These are phyloP conservation scores for Pangasius sanitwongsei DNA, from an alignment of 2,797 vertebrate species.

Conservation along the genomic window DNA sequence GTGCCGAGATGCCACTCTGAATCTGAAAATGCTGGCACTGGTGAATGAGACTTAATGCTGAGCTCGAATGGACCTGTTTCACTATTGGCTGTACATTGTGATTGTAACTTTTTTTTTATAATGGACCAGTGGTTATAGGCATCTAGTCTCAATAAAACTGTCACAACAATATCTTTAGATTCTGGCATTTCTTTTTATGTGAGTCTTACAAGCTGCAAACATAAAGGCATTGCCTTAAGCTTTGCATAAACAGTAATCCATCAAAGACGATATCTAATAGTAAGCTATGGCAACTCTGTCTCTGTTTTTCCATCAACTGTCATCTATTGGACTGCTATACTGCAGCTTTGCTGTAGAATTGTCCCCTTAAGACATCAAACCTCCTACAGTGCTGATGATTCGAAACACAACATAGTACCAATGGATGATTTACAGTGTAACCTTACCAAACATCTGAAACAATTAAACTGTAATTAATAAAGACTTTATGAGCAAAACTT, in stretches of 20 bases:
- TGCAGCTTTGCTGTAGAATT: slow-evolving; percentile 33
- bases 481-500: slow-evolving; percentile 6
- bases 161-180: slow-evolving; percentile 46
- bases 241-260: slow-evolving; percentile 39
- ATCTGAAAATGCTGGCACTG: slow-evolving; percentile 30
- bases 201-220: slow-evolving; percentile 18
- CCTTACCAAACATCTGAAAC: slow-evolving; percentile 11
- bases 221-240: slow-evolving; percentile 33
- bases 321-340: slow-evolving; percentile 27
- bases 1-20: slow-evolving; percentile 32
- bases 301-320: slow-evolving; percentile 35
- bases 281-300: slow-evolving; percentile 17
- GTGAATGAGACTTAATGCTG: slow-evolving; percentile 36
- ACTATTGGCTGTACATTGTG: slow-evolving; percentile 16
- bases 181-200: slow-evolving; percentile 23
- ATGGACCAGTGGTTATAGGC: slow-evolving; percentile 33
- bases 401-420: slow-evolving; percentile 1
- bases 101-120: slow-evolving; percentile 36
- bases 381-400: slow-evolving; percentile 22
- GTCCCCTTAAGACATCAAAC: slow-evolving; percentile 9
- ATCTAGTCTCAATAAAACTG: slow-evolving; percentile 47
- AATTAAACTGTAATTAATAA: slow-evolving; percentile 33
- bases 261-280: slow-evolving; percentile 34
- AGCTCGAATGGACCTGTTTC: slow-evolving; percentile 24
- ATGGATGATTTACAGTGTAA: slow-evolving; percentile 24